These are phyloP conservation scores for Hippasteria phrygiana DNA, from an alignment of 53 echinoderm and acorn worm species.

Conservation along the genomic window DNA sequence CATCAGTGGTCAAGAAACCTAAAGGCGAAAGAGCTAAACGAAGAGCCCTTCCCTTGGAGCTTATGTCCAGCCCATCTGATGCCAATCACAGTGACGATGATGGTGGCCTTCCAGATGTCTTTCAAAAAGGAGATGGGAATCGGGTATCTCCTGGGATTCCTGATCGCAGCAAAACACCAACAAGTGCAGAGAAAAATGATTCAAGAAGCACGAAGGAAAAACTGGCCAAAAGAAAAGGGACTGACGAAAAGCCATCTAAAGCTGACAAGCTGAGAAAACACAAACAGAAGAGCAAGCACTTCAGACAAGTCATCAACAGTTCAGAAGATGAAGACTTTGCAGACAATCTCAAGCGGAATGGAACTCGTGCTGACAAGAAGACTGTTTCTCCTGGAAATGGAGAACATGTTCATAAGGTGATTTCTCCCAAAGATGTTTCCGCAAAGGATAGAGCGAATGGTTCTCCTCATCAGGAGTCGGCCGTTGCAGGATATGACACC, in stretches of 20 bases:
- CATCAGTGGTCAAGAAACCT: not conserved
- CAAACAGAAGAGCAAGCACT: slow-evolving; percentile 56
- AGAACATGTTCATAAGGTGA: not conserved
- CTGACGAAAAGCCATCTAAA: not conserved
- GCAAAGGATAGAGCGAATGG: slow-evolving; percentile 60
- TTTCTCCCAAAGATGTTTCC: not conserved
- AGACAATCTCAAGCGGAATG: slow-evolving; percentile 27
- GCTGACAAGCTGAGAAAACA: slow-evolving; percentile 28
- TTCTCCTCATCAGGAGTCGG: not conserved
- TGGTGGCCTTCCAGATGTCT: slow-evolving; percentile 52
- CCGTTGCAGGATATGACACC: not conserved
- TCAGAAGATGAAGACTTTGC: slow-evolving; percentile 72
- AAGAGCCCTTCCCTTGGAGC: slow-evolving; percentile 16
- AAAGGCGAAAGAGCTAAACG: not conserved
- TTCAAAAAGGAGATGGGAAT: not conserved
- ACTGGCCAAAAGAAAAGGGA: too few relatives aligned
- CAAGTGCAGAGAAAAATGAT: not conserved
- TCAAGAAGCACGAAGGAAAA: not conserved
- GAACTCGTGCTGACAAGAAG: slow-evolving; percentile 24
- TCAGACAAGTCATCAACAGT: slow-evolving; percentile 29
- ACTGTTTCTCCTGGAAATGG: not conserved
- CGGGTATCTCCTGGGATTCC: not conserved
- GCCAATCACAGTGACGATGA: slow-evolving; percentile 50
- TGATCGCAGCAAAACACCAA: not conserved
- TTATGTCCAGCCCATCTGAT: slow-evolving; percentile 22